phyloP scores from a whole-genome alignment of 2,797 vertebrate genomes.

The Dallia pectoralis region DNA sequence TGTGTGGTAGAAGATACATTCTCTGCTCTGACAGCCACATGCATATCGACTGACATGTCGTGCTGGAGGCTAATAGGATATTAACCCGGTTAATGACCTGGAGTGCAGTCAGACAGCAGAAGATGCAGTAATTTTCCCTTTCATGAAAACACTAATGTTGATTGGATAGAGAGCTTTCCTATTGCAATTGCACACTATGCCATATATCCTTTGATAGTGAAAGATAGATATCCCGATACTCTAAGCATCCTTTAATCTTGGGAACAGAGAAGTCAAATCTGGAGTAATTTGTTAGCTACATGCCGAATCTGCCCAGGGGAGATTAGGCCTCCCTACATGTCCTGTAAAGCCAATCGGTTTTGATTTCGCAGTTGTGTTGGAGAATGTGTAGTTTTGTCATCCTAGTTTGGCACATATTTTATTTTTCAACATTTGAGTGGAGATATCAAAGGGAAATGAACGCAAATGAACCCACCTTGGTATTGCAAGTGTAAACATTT shows the following conservation, averaged over 20 bases:
- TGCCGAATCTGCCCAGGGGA: no score
- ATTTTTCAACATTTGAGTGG: not conserved
- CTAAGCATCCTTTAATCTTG: no score
- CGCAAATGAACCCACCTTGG: not conserved
- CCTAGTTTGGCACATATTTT: not conserved
- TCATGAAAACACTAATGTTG: slow-evolving; percentile 14
- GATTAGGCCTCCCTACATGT: not conserved
- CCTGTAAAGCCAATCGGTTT: not conserved
- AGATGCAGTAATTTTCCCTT: not conserved
- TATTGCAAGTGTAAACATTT: not conserved
- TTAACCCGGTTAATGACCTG: slow-evolving; percentile 8
- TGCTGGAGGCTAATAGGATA: slow-evolving; percentile 9
- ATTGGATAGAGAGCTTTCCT: not conserved
- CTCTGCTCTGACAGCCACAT: not conserved
- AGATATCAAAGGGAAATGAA: not conserved
- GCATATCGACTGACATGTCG: not conserved
- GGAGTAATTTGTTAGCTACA: no score
- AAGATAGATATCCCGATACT: not conserved
- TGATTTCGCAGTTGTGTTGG: not conserved
- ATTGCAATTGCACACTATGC: not conserved
- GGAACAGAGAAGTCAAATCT: no score
- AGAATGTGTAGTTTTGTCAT: not conserved
- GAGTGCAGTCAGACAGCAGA: slow-evolving; percentile 9
- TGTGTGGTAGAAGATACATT: not conserved
- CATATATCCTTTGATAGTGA: not conserved